These are phyloP conservation scores for Rhyacophila brunnea DNA, from an alignment of 1,140 invertebrate genomes.

Conservation along the genomic window DNA sequence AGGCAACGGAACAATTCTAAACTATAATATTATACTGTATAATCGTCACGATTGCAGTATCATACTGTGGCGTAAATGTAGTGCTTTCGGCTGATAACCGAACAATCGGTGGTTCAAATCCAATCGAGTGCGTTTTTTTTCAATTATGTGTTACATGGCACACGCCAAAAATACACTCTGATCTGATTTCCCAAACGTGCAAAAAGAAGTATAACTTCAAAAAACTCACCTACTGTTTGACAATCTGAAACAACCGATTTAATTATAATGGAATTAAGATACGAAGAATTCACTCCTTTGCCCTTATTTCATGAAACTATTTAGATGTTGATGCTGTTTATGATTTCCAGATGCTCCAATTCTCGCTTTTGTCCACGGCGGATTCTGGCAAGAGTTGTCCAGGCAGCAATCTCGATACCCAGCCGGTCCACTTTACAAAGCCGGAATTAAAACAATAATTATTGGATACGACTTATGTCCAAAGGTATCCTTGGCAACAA, in stretches of 20 bases:
- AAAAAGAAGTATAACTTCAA: too few species aligned
- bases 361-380: conserved; percentile 78
- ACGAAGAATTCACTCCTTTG: not conserved
- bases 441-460: conserved; percentile 66
- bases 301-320: not conserved
- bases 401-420: conserved; percentile 64
- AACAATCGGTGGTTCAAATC: too few species aligned
- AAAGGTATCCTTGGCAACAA: conserved; percentile 57
- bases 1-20: too few species aligned
- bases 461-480: conserved; percentile 79
- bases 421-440: conserved; percentile 59
- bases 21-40: too few species aligned
- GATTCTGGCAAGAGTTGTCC: conserved; percentile 75
- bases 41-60: too few species aligned
- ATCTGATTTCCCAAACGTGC: too few species aligned
- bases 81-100: too few species aligned
- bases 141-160: too few species aligned
- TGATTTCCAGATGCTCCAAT: conserved; percentile 65
- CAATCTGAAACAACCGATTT: not conserved
- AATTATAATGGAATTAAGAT: not conserved
- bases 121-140: too few species aligned
- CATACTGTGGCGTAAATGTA: too few species aligned
- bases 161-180: too few species aligned
- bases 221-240: too few species aligned
- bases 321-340: not conserved